These are phyloP conservation scores for Pampusana beccarii DNA, from an alignment of 2,113 vertebrate species.

Conservation along the genomic window DNA sequence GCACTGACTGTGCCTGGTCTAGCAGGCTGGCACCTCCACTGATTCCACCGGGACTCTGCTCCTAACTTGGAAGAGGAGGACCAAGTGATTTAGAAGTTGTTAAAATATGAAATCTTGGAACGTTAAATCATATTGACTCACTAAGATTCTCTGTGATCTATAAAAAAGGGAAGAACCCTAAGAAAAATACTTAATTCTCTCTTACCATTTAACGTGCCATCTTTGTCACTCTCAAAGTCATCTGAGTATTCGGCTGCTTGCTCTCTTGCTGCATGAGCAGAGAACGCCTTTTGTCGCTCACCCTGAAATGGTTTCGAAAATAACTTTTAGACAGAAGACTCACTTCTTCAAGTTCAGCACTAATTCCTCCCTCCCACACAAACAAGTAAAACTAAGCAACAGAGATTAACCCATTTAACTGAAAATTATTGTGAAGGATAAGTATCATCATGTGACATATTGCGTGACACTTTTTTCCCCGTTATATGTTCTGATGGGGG, in stretches of 20 bases:
- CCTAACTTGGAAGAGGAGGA: neutral
- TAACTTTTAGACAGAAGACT: neutral
- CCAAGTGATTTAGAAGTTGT: neutral
- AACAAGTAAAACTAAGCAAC: neutral
- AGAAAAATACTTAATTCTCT: neutral
- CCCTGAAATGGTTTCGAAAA: slow-evolving; percentile 75
- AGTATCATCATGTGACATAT: too few species aligned
- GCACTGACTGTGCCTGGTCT: neutral
- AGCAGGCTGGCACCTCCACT: accelerated
- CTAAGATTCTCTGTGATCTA: neutral
- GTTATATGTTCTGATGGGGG: accelerated
- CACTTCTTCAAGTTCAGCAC: neutral
- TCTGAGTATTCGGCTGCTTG: slow-evolving; percentile 78
- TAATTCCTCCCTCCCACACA: neutral
- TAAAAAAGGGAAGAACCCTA: neutral
- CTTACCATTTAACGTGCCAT: slow-evolving; percentile 53
- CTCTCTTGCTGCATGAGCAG: slow-evolving; percentile 71
- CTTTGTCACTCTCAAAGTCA: slow-evolving; percentile 84
- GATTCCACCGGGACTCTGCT: neutral
- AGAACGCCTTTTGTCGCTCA: slow-evolving; percentile 81
- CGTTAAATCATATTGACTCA: neutral
- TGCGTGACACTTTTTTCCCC: too few species aligned
- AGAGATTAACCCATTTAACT: neutral
- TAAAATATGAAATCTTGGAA: neutral
- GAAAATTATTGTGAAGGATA: neutral